Conservation (phyloP, 2,888 invertebrate genomes). For the Drosophila atripex region DNA sequence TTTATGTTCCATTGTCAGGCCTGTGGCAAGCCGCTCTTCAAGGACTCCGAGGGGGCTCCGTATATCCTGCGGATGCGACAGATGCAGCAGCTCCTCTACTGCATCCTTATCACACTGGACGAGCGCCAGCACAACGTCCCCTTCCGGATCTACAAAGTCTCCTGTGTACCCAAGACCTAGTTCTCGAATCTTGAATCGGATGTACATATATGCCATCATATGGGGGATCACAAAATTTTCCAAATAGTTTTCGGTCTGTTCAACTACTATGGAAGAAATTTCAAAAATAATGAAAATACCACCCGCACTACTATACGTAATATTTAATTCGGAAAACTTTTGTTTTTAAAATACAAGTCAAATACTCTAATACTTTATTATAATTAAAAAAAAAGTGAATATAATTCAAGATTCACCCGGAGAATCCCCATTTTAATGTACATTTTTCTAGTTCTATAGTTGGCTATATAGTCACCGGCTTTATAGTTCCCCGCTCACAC, state of each 20-base stretch:
- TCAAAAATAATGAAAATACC: background rate
- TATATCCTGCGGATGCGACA: constrained; percentile 86
- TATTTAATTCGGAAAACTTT: background rate
- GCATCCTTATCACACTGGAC: constrained; percentile 86
- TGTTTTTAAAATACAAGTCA: background rate
- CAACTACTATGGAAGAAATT: background rate
- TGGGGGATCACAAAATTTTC: constrained; percentile 1
- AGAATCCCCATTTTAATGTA: too few species aligned
- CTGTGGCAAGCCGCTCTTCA: constrained; percentile 86
- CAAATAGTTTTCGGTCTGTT: constrained; percentile 1
- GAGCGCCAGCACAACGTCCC: constrained; percentile 85
- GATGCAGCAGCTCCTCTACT: constrained; percentile 86
- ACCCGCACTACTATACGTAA: background rate
- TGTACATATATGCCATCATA: background rate
- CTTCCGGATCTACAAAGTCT: constrained; percentile 84
- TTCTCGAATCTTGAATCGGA: background rate
- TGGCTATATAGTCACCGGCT: background rate
- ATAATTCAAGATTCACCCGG: too few species aligned
- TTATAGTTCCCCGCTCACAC: background rate
- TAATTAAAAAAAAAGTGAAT: too few species aligned
- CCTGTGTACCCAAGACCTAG: constrained; percentile 26
- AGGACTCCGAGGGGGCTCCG: constrained; percentile 85
- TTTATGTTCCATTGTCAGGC: constrained; percentile 88
- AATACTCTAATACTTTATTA: too few species aligned
- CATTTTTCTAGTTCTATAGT: background rate